Evolutionary conservation across 1,140 invertebrate species (phyloP), one percentile per base, ranked within the genome.

Genomic region (Muscidifurax raptorellus): DNA sequence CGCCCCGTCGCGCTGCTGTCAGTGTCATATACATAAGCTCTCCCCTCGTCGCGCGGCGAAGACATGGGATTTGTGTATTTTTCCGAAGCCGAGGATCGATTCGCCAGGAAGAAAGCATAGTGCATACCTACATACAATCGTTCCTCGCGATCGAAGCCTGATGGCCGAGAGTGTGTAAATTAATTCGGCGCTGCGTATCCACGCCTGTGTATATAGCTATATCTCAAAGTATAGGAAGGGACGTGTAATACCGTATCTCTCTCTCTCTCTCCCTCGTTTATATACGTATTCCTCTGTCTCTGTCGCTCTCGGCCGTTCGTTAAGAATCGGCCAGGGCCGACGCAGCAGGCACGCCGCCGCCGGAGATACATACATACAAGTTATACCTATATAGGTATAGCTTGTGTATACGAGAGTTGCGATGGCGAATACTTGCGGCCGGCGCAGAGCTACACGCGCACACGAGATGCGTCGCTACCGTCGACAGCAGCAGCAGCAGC

Each of bases 311-410:
- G 47, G 32, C 36, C 81, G 36, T 67, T 82, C 81, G 72, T 74
- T 76, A 28, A 67, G 72, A 82, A 76, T 74, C 72, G 52, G 81
- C 81, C 81, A 76, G 81, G 81, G 81, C 69, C 80, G 80, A 82
- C 27, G 52, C 72, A 75, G 69, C 47, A 25, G 15, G 69, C 72
- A 40, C 52, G 52, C 52, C 52, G 52, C 52, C 52, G 52, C 52
- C 52, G 22, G 52, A 59, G 52, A 59, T 59, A 59, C 52, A 59
- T 47, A 47, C 7, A 40, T 9, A 0, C n/a, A 27, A 82, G 28
- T n/a, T 18, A 59, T 2, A 59, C 0, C 0, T 7, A 59, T 7
- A 74, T 28, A 36, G n/a, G n/a, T 13, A n/a, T 71, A 75, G 71
- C 36, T 44, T 59, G 44, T 47, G 75, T 47, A n/a, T 66, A n/a